Percentiles rank a stretch among this genome's conserved stretches.
Conservation (phyloP, 2,113 vertebrate species). For the Natator depressus region DNA sequence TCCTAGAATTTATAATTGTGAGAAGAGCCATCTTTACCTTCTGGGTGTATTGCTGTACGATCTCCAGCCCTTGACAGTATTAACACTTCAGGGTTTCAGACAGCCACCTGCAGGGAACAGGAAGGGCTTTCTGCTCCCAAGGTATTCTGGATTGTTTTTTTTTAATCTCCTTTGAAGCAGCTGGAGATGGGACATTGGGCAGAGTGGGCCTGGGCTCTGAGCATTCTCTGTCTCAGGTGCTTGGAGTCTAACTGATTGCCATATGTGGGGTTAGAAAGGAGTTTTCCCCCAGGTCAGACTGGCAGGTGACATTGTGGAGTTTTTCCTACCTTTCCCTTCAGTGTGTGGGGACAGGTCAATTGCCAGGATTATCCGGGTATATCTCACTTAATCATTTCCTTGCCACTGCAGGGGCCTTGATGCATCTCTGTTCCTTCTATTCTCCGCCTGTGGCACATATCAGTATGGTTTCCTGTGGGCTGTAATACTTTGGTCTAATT, state of each 20-base stretch:
- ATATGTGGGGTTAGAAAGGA: not conserved
- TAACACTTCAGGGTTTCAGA: not conserved
- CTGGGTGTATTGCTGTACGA: not conserved
- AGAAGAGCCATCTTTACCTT: not conserved
- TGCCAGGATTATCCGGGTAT: not conserved
- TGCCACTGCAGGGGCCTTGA: not conserved
- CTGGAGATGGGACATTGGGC: not conserved
- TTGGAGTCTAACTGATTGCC: not conserved
- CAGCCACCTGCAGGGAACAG: not conserved
- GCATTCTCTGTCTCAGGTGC: not conserved
- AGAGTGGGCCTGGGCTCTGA: not conserved
- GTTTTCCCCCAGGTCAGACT: not conserved
- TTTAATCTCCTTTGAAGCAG: not conserved
- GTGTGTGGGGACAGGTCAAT: not conserved
- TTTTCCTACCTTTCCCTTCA: not conserved
- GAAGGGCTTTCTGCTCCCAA: not conserved
- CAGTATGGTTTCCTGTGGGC: not conserved
- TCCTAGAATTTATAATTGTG: not conserved
- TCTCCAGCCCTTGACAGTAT: not conserved
- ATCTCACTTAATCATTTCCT: not conserved
- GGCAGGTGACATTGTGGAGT: not conserved
- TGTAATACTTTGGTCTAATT: not conserved
- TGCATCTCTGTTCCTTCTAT: not conserved
- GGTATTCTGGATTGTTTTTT: not conserved
- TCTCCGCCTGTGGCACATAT: not conserved